Percentiles rank a stretch among this genome's conserved stretches.
Conservation (phyloP, 2,888 invertebrate genomes). For the Lysandra bellargus region DNA sequence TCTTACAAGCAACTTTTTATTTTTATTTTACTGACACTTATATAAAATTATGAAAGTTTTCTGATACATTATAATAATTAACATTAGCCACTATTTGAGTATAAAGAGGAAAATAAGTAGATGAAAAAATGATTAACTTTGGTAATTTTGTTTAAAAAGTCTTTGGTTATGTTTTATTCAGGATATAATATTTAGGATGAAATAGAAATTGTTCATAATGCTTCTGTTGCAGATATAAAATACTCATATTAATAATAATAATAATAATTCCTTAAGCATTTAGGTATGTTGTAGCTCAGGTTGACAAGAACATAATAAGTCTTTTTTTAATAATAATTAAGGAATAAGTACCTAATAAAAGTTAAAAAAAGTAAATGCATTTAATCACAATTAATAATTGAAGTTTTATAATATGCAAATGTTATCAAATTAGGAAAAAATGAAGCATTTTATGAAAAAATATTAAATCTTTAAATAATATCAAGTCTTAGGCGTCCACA, state of each 20-base stretch:
- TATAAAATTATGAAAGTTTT: conserved; percentile 3
- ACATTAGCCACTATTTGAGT: conserved; percentile 19
- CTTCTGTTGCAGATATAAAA: neutral
- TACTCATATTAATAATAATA: conserved; percentile 7
- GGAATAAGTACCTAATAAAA: neutral
- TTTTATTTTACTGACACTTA: conserved; percentile 29
- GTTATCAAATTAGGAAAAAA: too few species aligned
- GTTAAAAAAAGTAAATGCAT: conserved; percentile 6
- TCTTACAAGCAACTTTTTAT: conserved; percentile 33
- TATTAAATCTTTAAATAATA: neutral
- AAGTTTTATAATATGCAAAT: neutral
- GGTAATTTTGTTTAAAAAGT: conserved; percentile 33
- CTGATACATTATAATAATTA: neutral
- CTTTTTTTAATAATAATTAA: too few species aligned
- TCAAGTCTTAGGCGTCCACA: too few species aligned
- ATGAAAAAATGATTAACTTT: conserved; percentile 32
- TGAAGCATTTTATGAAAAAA: neutral
- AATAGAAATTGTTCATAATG: neutral
- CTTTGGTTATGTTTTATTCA: conserved; percentile 34
- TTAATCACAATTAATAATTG: neutral
- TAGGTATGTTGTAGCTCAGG: neutral
- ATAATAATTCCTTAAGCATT: neutral
- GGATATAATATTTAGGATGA: neutral
- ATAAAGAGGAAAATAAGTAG: neutral
- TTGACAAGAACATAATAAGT: too few species aligned